Base-by-base conservation (phyloP, 2,888 invertebrate species). In the Netelia virgata region DNA sequence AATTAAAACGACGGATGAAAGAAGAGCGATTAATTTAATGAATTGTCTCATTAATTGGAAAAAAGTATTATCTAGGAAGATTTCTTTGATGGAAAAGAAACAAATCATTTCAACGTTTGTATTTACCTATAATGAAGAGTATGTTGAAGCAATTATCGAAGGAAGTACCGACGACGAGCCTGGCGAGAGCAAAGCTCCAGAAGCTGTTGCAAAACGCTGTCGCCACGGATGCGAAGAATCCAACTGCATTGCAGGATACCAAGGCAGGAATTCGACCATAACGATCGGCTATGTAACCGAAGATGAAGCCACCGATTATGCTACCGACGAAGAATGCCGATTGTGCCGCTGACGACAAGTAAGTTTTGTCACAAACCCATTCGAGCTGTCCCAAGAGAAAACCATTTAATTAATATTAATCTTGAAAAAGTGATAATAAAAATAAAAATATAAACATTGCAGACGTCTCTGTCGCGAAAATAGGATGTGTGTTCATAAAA, bases 91-190 rank as follows among this genome's bases (percentile, higher is more conserved):
- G 1, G 36, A 36, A 36, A 36, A 36, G 36, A 36, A 36, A 36
- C n/a, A 36, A 36, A 36, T 36, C 36, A 1, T 36, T 36, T 36
- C 0, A 0, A 6, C 1, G 36, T 36, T 6, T 36, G 36, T 36
- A 36, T 36, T 96, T 94, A 98, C 98, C 97, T 88, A 98, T 95
- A 89, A 98, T 98, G 90, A 98, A 98, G 96, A 98, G 97, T 96
- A 98, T 97, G 59, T 97, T 98, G 93, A 97, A 98, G 91, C 97
- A 97, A 93, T 97, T 98, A 93, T 98, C 98, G 90, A 97, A 98
- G 0, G 97, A 97, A 90, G 98, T 95, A 5, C 98, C 98, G 2
- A 98, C 97, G 64, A 98, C 94, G 94, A 98, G 96, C 77, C 98
- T 94, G 92, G 97, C 97, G 0, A 97, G 90, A 11, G 97, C 96